Evolutionary conservation across 1,140 invertebrate genomes (phyloP), one percentile per base, ranked within the genome.

Genomic region (Drosophila littoralis): DNA sequence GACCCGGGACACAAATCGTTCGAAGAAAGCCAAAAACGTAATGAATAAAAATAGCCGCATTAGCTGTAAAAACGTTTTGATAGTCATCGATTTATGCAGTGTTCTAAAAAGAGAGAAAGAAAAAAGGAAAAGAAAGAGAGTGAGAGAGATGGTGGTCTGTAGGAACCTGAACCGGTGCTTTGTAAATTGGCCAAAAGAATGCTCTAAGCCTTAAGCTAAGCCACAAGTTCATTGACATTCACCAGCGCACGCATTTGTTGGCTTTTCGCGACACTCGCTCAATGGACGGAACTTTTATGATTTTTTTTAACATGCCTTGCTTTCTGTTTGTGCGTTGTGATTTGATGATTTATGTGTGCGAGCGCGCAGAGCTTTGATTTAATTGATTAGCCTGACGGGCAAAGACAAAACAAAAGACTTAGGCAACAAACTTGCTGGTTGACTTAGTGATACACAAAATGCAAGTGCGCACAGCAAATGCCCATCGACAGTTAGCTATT

Each of bases 21-120:
- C 54, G 52, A 78, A 90, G 81, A 89, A 89, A 81, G 81, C 81
- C 58, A 73, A 75, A 85, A 89, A 89, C 84, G 80, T 90, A 90
- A 89, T 89, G 84, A 89, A 90, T 89, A 89, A 90, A 89, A 89
- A 89, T 90, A 89, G 85, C 80, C 84, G 85, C 80, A 89, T 89
- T 89, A 89, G 81, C 84, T 89, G 84, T 89, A 89, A 89, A 89
- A 88, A 80, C 59, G 84, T 71, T 84, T 81, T 81, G 84, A 89
- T 89, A 90, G 84, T 89, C 78, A 89, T 84, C 84, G 85, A 89
- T 89, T 85, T 81, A 70, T 74, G 85, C 67, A 66, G 58, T 28
- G 43, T 45, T 40, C 58, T 33, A 35, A 17, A 51, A 28, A 60
- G 43, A 52, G 43, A 50, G 50, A 76, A 35, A 7, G 46, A 32